Evolutionary conservation across 1,140 invertebrate species (phyloP).

Genomic region (Dendroctonus ponderosae): DNA sequence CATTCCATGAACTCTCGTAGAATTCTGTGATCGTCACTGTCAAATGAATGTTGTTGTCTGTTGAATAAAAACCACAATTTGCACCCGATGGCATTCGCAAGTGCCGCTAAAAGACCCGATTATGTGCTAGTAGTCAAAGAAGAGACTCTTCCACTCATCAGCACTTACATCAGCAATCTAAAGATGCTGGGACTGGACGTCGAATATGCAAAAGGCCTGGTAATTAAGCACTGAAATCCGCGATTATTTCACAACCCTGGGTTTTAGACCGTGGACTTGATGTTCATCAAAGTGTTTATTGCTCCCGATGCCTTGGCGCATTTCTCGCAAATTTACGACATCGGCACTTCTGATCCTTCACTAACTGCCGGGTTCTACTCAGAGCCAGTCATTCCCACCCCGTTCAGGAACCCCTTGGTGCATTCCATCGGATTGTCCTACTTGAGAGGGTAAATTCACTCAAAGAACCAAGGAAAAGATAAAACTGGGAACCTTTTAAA

Average conservation of each 20-base stretch:
- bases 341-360: slow-evolving; percentile 18
- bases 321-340: slow-evolving; percentile 29
- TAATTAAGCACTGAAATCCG: background rate
- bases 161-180: slow-evolving; percentile 17
- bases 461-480: background rate
- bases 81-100: too few relatives aligned
- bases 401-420: slow-evolving; percentile 9
- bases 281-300: slow-evolving; percentile 26
- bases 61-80: too few relatives aligned
- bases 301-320: slow-evolving; percentile 4
- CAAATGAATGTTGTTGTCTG: too few relatives aligned
- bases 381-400: slow-evolving; percentile 1
- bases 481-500: slow-evolving; percentile 14
- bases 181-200: slow-evolving; percentile 20
- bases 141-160: slow-evolving; percentile 10
- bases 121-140: slow-evolving; percentile 23
- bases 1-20: too few relatives aligned
- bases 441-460: background rate
- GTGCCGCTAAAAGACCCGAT: slow-evolving; percentile 9
- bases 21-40: too few relatives aligned
- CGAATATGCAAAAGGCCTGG: slow-evolving; percentile 11
- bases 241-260: background rate
- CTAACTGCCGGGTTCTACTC: slow-evolving; percentile 5
- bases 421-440: slow-evolving; percentile 12
- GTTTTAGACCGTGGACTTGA: slow-evolving; percentile 17